Evolutionary conservation across 2,113 vertebrate genomes (phyloP).

Genomic region (Bagarius yarrelli): DNA sequence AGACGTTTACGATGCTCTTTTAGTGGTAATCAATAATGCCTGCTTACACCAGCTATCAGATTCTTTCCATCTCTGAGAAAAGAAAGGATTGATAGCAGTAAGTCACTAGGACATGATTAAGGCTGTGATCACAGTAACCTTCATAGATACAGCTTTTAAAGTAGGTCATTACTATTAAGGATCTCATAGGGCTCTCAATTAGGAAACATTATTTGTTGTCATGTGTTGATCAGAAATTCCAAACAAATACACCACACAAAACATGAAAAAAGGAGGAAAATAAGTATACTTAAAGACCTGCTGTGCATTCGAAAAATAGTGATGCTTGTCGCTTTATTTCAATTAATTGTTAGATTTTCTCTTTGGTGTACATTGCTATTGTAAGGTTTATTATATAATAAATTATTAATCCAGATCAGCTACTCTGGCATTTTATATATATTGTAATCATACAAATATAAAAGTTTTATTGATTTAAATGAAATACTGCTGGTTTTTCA

Average conservation of each 20-base stretch:
- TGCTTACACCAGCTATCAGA: slow-evolving; percentile 15
- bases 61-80: neutral
- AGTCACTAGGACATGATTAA: neutral
- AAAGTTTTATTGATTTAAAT: neutral
- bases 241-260: neutral
- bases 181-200: neutral
- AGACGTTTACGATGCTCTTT: slow-evolving; percentile 9
- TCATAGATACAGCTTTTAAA: neutral
- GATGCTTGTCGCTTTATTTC: neutral
- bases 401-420: slow-evolving; percentile 2
- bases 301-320: neutral
- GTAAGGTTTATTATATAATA: neutral
- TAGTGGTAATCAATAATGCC: slow-evolving; percentile 28
- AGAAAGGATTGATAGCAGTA: slow-evolving; percentile 6
- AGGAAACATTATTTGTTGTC: neutral
- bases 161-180: neutral
- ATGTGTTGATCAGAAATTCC: neutral
- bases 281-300: neutral
- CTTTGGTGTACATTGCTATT: neutral
- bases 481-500: neutral
- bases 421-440: neutral
- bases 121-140: neutral
- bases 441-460: neutral
- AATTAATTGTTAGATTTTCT: neutral
- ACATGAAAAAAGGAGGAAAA: neutral